Evolutionary conservation across 2,113 vertebrate species (phyloP).

Genomic region (Neotragus pygmaeus): DNA sequence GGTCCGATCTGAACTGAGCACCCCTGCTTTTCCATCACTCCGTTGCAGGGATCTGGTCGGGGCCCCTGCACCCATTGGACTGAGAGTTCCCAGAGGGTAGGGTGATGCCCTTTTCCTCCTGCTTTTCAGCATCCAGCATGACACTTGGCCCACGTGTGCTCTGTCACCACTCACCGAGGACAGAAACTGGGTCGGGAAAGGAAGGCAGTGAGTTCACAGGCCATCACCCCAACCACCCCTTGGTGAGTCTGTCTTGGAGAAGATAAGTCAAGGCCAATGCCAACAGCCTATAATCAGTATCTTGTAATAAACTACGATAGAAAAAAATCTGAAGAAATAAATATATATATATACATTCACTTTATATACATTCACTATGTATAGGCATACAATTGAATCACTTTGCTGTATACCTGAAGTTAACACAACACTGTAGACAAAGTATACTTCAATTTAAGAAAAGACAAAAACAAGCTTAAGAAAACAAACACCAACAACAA

Average conservation of each 20-base stretch:
- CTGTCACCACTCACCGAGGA: neutral
- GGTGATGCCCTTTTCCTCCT: neutral
- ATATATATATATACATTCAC: neutral
- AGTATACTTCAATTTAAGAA: neutral
- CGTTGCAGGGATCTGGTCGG: fast-evolving
- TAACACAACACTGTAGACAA: neutral
- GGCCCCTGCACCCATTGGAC: fast-evolving
- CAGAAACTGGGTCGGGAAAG: fast-evolving
- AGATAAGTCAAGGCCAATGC: neutral
- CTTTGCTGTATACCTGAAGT: neutral
- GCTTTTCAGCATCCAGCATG: neutral
- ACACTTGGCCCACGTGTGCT: neutral
- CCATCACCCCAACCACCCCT: too few relatives aligned
- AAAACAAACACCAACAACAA: neutral
- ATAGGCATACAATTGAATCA: neutral
- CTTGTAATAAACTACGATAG: neutral
- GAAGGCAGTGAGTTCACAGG: neutral
- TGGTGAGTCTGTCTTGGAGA: neutral
- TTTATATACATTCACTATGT: neutral
- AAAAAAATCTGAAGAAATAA: neutral
- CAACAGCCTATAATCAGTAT: neutral
- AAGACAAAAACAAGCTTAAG: neutral
- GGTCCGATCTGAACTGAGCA: neutral
- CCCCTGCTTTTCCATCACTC: fast-evolving
- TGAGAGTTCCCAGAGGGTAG: neutral